Base-by-base conservation (phyloP, 2,113 vertebrate genomes). In the Enhydra lutris region DNA sequence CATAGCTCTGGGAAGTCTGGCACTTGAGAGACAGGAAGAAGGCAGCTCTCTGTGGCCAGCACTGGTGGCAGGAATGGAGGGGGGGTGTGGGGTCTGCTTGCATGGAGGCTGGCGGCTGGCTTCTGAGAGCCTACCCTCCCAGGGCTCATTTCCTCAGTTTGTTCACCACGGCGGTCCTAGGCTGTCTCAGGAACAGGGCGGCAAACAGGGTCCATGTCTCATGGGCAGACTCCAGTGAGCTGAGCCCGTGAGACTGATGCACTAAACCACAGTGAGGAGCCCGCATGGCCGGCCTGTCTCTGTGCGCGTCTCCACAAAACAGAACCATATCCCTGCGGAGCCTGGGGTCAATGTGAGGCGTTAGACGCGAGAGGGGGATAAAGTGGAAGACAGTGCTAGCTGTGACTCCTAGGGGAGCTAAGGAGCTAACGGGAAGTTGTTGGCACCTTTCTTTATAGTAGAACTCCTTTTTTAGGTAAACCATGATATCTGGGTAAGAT, bases 141-240 rank as follows among this genome's bases (percentile, higher is more conserved):
- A 1, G 42, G 45, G 67, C 83, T 52, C 36, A 6, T 36, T 45
- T 57, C 71, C 59, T 78, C 18, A 18, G 61, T 36, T 4, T 6
- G 6, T 15, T 84, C 26, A 21, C 14, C 12, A 10, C 0, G 0
- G 34, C 17, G 31, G 4, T 47, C 23, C 61, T 11, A 12, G 23
- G 15, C 87, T 2, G 3, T 42, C 83, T 79, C 31, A 79, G 69
- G 94, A 90, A 73, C n/a, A n/a, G n/a, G 23, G 50, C 23, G 86
- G 61, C 65, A 81, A 36, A 39, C 24, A n/a, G n/a, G 59, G 52
- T 31, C 86, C 65, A 17, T 71, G 52, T 89, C 31, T 90, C 15
- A 10, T 24, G 23, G 76, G 23, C 14, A 17, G 63, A 59, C 14
- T 47, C 55, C 15, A 85, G 73, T 26, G 42, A 76, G 71, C 47